Base-by-base conservation (phyloP, 2,113 vertebrate genomes). In the Sardina pilchardus region DNA sequence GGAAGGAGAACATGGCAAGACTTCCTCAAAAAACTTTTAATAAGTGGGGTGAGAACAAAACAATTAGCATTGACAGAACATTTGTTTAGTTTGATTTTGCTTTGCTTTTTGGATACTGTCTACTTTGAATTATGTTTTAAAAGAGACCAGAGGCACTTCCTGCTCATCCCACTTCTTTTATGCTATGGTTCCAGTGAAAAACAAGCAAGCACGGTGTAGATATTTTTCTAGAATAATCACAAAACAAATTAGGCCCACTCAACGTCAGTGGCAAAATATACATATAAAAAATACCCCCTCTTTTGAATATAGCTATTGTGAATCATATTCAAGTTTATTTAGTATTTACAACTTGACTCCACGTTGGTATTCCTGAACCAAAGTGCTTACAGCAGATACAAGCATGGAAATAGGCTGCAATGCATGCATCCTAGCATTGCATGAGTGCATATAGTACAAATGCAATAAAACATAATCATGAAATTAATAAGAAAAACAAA, bases 391-490 rank as follows among this genome's bases (percentile, higher is more conserved):
- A 71, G 26, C 26, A 71, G 26, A 30, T 30, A 75, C 16, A 56
- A 75, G 71, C 71, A 34, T 78, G 71, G 71, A 34, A 36, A 78
- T 17, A 78, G 34, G 71, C n/a, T 82, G 84, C 85, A 63, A 56
- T 78, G 71, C 92, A 93, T 94, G 92, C 89, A 92, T 82, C 86
- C 91, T 93, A 91, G 94, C 80, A 82, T 80, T 6, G 83, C 85
- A n/a, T 47, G 75, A 81, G 67, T 14, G 2, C 19, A 56, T n/a
- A 84, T 30, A 78, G 34, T 71, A 71, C n/a, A 71, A 71, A 71
- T 30, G 26, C 63, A 71, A 34, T 5, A 16, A 78, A 78, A 36
- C 53, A 59, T 5, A 34, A 34, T 42, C 39, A 42, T 78, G 30
- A 56, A 59, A 85, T 24, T 30, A 63, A 50, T 45, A 17, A 81